These are phyloP conservation scores for Camptogramma bilineatum DNA, from an alignment of 2,888 invertebrate species.

Conservation along the genomic window DNA sequence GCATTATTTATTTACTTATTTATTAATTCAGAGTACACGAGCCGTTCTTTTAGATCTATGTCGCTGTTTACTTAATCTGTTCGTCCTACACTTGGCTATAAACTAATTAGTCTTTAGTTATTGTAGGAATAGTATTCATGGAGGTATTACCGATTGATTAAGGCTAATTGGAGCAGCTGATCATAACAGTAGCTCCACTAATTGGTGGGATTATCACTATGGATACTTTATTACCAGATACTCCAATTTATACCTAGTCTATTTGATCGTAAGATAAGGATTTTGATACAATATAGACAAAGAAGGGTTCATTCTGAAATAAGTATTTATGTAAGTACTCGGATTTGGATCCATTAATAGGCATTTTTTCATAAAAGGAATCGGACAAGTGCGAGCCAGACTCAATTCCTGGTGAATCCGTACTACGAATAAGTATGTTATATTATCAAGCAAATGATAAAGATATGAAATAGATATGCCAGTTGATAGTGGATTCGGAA, in stretches of 20 bases:
- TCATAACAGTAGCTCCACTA: constrained; percentile 13
- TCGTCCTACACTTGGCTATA: constrained; percentile 37
- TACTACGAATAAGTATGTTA: too few relatives aligned
- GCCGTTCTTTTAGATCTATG: constrained; percentile 41
- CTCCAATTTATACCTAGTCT: not conserved
- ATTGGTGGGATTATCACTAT: constrained; percentile 13
- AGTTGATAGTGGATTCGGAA: too few relatives aligned
- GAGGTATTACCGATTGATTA: constrained; percentile 24
- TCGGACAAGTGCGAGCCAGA: too few relatives aligned
- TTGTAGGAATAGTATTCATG: constrained; percentile 26
- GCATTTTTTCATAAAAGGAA: too few relatives aligned
- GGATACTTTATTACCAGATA: not conserved
- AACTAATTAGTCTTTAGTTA: constrained; percentile 39
- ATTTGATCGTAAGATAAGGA: not conserved
- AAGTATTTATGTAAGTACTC: not conserved
- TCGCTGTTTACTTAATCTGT: constrained; percentile 42
- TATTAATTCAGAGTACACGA: constrained; percentile 7
- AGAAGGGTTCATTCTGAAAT: not conserved
- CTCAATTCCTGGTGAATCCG: too few relatives aligned
- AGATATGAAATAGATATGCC: too few relatives aligned
- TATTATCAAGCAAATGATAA: too few relatives aligned
- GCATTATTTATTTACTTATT: too few relatives aligned
- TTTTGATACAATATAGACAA: not conserved
- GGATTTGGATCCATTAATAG: not conserved
- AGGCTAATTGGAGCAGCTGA: constrained; percentile 25